Evolutionary conservation across 2,113 vertebrate genomes (phyloP), one percentile per base, ranked within the genome.

Genomic region (Scophthalmus maximus): DNA sequence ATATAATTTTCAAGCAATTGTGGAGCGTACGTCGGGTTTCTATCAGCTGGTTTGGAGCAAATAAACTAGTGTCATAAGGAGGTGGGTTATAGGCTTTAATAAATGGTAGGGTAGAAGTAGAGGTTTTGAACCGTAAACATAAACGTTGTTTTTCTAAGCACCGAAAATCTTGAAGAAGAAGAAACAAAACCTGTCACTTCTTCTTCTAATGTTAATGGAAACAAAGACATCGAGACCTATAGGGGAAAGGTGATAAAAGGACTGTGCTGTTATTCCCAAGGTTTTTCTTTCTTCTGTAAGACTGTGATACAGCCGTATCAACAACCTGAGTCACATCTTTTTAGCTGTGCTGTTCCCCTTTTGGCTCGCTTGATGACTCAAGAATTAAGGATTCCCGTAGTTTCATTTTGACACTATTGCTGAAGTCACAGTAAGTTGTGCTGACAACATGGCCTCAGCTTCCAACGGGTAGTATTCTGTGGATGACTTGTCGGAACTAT

Each of bases 251-350:
- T 9, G 42, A 52, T 32, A 50, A 20, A 44, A 26, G 46, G 51
- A 23, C 65, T 22, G 8, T 17, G 4, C 22, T 51, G 51, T 55
- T 58, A 44, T 32, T 47, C 25, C 47, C 0, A 1, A 50, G 9
- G 17, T 64, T 55, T 22, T 5, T 58, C 46, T 58, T 67, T 62
- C 29, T 3, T 18, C 53, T 49, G 40, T 66, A 62, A 32, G 42
- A 32, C 46, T 70, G 32, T 38, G 63, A 63, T 65, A 65, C 74
- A 71, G 55, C 61, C 3, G 52, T 72, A 44, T 17, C 42, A 44
- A 6, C 18, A 44, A 44, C n/a, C 17, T n/a, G 42, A 44, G 68
- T 70, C 79, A 70, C 1, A 60, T 67, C 23, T 83, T 56, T 81
- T 85, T 78, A 62, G 61, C 20, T 11, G 0, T 53, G 40, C 47